These are phyloP conservation scores for Drosophila lacicola DNA, from an alignment of 2,888 invertebrate species.

Conservation along the genomic window DNA sequence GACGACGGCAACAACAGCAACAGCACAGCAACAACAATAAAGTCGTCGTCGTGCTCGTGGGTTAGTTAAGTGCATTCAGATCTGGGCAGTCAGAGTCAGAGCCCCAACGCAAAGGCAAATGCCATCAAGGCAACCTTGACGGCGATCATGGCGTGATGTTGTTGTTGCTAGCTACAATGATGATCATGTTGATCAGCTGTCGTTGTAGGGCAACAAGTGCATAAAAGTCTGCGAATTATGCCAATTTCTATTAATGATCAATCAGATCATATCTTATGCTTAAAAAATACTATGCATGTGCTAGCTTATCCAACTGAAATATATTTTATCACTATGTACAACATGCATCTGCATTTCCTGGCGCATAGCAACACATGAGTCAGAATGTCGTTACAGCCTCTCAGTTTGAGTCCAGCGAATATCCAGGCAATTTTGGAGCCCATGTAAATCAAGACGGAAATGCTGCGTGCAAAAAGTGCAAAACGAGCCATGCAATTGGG, in stretches of 20 bases:
- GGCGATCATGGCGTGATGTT: slow-evolving; percentile 48
- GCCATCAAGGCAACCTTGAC: slow-evolving; percentile 70
- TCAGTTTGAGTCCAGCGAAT: slow-evolving; percentile 15
- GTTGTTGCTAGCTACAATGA: neutral
- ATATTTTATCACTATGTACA: slow-evolving; percentile 5
- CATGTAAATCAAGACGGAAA: slow-evolving; percentile 78
- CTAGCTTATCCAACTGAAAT: neutral
- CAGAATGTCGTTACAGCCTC: slow-evolving; percentile 12
- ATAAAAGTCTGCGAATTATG: slow-evolving; percentile 12
- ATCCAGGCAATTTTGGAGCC: slow-evolving; percentile 17
- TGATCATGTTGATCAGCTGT: slow-evolving; percentile 10
- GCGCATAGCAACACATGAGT: slow-evolving; percentile 31
- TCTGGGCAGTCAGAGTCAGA: slow-evolving; percentile 42
- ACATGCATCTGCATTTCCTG: neutral
- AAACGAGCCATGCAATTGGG: slow-evolving; percentile 79
- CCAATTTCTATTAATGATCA: slow-evolving; percentile 5
- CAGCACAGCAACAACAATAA: slow-evolving; percentile 36
- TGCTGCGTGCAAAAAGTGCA: slow-evolving; percentile 76
- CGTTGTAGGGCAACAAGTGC: slow-evolving; percentile 29
- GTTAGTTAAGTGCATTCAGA: slow-evolving; percentile 64
- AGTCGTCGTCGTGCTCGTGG: slow-evolving; percentile 52
- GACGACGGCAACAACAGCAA: slow-evolving; percentile 34
- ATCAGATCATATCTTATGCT: slow-evolving; percentile 9
- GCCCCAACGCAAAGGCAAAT: slow-evolving; percentile 63
- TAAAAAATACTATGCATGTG: slow-evolving; percentile 1